A percentile compares a stretch with the other conserved stretches of the same genome.
phyloP scores from a whole-genome alignment of 2,888 invertebrate genomes.

The Mechanitis mazaeus region DNA sequence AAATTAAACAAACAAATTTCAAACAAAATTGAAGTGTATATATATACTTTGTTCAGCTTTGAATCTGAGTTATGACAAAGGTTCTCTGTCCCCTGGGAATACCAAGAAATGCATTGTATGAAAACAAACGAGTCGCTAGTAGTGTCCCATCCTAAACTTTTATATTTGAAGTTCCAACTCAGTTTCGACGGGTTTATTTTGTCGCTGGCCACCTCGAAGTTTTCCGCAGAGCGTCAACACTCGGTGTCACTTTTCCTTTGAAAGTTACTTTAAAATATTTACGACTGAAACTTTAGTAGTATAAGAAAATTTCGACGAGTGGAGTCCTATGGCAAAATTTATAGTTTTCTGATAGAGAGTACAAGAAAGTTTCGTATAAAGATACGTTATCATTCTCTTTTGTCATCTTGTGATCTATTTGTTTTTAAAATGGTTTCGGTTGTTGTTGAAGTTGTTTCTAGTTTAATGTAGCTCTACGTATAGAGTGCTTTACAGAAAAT shows the following conservation, averaged over 20 bases:
- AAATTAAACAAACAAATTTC: conserved; percentile 11
- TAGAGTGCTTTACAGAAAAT: no score
- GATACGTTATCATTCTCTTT: conserved; percentile 44
- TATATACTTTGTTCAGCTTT: conserved; percentile 25
- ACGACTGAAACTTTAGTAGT: conserved; percentile 58
- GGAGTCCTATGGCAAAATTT: conserved; percentile 55
- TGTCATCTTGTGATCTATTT: conserved; percentile 52
- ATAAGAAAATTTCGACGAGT: conserved; percentile 57
- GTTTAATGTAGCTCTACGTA: conserved; percentile 13
- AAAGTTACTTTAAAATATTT: conserved; percentile 75
- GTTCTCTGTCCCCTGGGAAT: conserved; percentile 31
- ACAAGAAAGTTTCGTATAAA: conserved; percentile 57
- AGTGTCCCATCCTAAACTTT: conserved; percentile 56
- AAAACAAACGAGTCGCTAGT: conserved; percentile 50
- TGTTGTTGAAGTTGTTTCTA: conserved; percentile 29
- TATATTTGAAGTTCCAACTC: conserved; percentile 61
- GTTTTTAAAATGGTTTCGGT: conserved; percentile 47
- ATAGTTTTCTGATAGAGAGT: conserved; percentile 58
- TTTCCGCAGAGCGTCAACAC: conserved; percentile 60
- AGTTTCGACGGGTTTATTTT: conserved; percentile 67
- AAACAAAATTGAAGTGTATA: conserved; percentile 16
- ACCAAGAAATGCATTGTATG: conserved; percentile 37
- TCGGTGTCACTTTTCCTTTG: conserved; percentile 66
- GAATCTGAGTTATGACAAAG: conserved; percentile 37
- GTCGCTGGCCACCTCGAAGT: conserved; percentile 58